Base-by-base conservation (phyloP, 1,140 invertebrate species). In the Drosophila kohkoa region DNA sequence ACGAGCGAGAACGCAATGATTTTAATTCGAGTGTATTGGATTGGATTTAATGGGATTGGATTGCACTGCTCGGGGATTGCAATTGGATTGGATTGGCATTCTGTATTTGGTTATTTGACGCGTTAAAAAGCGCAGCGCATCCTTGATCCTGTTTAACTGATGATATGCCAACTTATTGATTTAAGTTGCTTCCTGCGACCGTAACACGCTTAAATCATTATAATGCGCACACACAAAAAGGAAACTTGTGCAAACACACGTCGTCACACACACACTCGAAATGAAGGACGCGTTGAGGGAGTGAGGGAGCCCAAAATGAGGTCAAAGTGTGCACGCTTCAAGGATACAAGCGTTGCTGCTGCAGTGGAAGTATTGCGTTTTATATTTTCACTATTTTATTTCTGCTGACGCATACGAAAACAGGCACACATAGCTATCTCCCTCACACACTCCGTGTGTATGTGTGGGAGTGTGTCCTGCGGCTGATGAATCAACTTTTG, bases 401-500 rank as follows among this genome's bases (percentile, higher is more conserved):
- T 88, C 48, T 81, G 83, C 83, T 88, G 83, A 88, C 83, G 70
- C 79, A 79, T 65, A 73, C 80, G 75, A 77, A 70, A 77, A 65
- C 70, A 70, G 54, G 46, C 32, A 16, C 13, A 28, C 16, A 30
- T 45, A 35, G 43, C 13, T 38, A 32, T 45, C 28, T 54, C 35
- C 28, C 38, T 38, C 35, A 3, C 35, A 6, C 30, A 5, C 30
- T 6, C 1, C 10, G 7, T 46, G 59, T 75, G 59, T 46, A 30
- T 20, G 35, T 75, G 51, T 41, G 41, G 60, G 52, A 38, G 54
- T 45, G 67, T 89, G 75, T 89, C 85, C 85, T 89, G 85, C 78
- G 85, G 85, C 86, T 85, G 85, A 88, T 88, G 85, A 89, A 88
- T 81, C 85, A 89, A 88, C 83, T 89, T 88, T 83, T 88, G 85